phyloP scores from a whole-genome alignment of 2,888 invertebrate genomes.

The Tenthredo mesomela region DNA sequence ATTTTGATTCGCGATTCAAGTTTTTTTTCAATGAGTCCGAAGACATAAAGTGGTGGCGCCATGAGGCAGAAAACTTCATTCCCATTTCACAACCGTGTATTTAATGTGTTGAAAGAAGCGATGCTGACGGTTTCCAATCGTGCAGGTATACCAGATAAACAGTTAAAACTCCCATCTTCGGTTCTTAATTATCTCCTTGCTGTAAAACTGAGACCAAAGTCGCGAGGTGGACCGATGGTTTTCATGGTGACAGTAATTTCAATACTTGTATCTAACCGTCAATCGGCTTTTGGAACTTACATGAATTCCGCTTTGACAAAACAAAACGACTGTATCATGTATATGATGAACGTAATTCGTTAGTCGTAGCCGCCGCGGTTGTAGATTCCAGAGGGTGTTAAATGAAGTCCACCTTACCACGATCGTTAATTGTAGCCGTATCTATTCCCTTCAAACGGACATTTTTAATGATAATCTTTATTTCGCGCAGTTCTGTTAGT shows the following conservation, averaged over 20 bases:
- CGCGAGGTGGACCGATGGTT: not conserved
- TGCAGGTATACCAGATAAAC: not conserved
- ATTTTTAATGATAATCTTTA: not conserved
- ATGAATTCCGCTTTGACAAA: too few relatives aligned
- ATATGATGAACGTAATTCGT: not conserved
- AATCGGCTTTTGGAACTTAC: too few relatives aligned
- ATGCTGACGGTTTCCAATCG: not conserved
- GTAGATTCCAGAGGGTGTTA: not conserved
- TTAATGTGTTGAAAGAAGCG: not conserved
- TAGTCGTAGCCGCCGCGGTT: not conserved
- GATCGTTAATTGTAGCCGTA: not conserved
- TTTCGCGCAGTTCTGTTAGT: too few relatives aligned
- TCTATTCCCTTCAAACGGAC: not conserved
- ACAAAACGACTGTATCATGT: not conserved
- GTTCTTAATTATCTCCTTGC: not conserved
- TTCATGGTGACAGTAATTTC: not conserved
- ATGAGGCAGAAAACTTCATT: not conserved
- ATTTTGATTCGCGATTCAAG: not conserved
- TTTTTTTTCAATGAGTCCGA: not conserved
- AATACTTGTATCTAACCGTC: too few relatives aligned
- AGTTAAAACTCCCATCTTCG: not conserved
- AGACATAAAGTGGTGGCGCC: too few relatives aligned
- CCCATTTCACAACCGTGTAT: not conserved
- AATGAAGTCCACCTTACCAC: not conserved
- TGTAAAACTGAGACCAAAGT: not conserved